Percentiles rank a stretch among this genome's conserved stretches.
Evolutionary conservation across 2,113 vertebrate species (phyloP).

Genomic region (Hippocampus barbouri): DNA sequence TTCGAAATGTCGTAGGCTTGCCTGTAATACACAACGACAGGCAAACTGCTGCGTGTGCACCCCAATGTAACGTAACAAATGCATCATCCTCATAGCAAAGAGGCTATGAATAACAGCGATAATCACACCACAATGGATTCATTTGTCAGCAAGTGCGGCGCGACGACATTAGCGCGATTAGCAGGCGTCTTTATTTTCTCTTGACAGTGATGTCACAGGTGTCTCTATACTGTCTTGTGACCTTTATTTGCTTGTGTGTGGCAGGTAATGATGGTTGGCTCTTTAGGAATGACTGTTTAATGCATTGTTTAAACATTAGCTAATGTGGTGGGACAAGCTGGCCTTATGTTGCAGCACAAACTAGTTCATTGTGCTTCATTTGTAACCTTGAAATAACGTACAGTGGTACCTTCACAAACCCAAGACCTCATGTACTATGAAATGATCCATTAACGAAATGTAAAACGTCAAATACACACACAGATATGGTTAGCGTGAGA

Average conservation of each 20-base stretch:
- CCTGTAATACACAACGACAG: conserved; percentile 66
- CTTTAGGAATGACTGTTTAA: neutral
- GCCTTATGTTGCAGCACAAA: neutral
- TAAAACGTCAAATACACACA: neutral
- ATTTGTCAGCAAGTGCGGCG: conserved; percentile 67
- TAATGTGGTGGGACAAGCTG: neutral
- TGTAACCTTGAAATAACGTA: neutral
- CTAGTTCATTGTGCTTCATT: neutral
- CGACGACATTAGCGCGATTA: conserved; percentile 52
- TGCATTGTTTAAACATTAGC: neutral
- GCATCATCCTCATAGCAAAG: conserved; percentile 59
- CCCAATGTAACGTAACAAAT: conserved; percentile 70
- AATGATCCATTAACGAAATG: neutral
- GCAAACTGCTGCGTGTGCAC: conserved; percentile 60
- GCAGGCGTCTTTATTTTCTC: conserved; percentile 42
- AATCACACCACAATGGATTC: conserved; percentile 72
- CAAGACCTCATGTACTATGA: neutral
- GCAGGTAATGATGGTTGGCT: neutral
- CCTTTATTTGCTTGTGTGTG: neutral
- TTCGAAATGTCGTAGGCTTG: conserved; percentile 68
- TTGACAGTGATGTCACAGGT: conserved; percentile 44
- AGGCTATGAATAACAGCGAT: conserved; percentile 74
- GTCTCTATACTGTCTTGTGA: conserved; percentile 32
- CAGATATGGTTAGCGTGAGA: neutral
- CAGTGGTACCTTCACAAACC: neutral